A percentile compares a stretch with the other conserved stretches of the same genome.
Conservation (phyloP, 2,888 invertebrate genomes). For the Apamea crenata region DNA sequence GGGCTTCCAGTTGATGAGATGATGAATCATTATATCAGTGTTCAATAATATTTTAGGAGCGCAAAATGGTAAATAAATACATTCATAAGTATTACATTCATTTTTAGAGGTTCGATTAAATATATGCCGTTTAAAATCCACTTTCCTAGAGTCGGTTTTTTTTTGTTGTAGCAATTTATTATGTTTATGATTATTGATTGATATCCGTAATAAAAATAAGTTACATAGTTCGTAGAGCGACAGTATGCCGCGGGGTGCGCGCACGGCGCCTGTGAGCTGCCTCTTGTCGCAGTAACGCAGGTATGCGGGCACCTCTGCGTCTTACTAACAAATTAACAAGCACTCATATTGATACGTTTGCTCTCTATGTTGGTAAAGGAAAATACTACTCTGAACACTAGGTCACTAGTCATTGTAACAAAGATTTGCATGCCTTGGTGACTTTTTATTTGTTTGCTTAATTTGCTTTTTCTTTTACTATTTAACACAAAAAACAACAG, state of each 20-base stretch:
- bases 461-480: neutral
- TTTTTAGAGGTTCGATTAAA: neutral
- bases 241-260: conserved; percentile 24
- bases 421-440: conserved; percentile 6
- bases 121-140: neutral
- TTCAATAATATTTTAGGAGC: neutral
- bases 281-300: conserved; percentile 16
- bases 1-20: too few relatives aligned
- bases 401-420: conserved; percentile 3
- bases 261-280: conserved; percentile 13
- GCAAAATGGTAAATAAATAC: neutral
- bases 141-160: neutral
- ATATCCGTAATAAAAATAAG: neutral
- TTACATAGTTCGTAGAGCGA: conserved; percentile 11
- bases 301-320: conserved; percentile 19
- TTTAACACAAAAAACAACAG: neutral
- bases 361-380: neutral
- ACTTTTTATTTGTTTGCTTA: neutral
- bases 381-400: neutral
- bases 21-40: neutral
- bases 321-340: conserved; percentile 1
- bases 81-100: too few relatives aligned
- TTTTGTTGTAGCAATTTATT: neutral
- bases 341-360: neutral
- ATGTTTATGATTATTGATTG: neutral